phyloP scores from a whole-genome alignment of 1,140 invertebrate genomes.

The Drosophila kurseongensis region DNA sequence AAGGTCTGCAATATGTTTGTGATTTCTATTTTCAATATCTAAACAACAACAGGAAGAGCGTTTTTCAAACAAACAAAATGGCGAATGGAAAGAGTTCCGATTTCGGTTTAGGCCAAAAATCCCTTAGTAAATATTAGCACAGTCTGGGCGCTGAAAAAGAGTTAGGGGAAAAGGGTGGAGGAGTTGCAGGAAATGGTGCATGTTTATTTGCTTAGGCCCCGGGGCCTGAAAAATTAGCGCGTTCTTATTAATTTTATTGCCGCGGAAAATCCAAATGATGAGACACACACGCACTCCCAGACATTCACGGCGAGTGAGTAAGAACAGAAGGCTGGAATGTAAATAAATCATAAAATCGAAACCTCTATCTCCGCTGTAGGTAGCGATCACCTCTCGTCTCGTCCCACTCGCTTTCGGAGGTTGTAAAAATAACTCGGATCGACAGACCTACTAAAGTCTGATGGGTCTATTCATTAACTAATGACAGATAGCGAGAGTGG shows the following conservation, averaged over 20 bases:
- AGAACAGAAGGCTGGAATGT: constrained; percentile 58
- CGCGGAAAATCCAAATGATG: constrained; percentile 76
- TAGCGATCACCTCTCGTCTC: constrained; percentile 29
- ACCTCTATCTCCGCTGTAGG: constrained; percentile 54
- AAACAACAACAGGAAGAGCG: constrained; percentile 27
- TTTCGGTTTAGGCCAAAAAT: constrained; percentile 34
- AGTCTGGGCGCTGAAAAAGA: constrained; percentile 55
- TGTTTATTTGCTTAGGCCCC: constrained; percentile 68
- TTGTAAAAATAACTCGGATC: constrained; percentile 44
- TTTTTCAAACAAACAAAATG: constrained; percentile 49
- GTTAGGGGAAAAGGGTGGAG: constrained; percentile 31
- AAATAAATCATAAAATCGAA: constrained; percentile 79
- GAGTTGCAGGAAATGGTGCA: constrained; percentile 52
- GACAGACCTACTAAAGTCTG: constrained; percentile 32
- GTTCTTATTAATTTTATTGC: constrained; percentile 84
- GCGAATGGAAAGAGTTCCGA: constrained; percentile 27
- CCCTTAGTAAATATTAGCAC: constrained; percentile 74
- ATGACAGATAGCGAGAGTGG: constrained; percentile 32
- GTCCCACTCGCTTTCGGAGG: constrained; percentile 20
- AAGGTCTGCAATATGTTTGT: neutral
- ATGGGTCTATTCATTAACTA: constrained; percentile 43
- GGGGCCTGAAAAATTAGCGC: constrained; percentile 76
- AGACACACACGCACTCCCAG: constrained; percentile 53
- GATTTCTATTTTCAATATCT: neutral
- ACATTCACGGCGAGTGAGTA: constrained; percentile 18